Evolutionary conservation across 30 jellyfish, hydroid and myxozoan genomes (phyloP), one percentile per base, ranked within the genome.

Genomic region (Turritopsis dohrnii): DNA sequence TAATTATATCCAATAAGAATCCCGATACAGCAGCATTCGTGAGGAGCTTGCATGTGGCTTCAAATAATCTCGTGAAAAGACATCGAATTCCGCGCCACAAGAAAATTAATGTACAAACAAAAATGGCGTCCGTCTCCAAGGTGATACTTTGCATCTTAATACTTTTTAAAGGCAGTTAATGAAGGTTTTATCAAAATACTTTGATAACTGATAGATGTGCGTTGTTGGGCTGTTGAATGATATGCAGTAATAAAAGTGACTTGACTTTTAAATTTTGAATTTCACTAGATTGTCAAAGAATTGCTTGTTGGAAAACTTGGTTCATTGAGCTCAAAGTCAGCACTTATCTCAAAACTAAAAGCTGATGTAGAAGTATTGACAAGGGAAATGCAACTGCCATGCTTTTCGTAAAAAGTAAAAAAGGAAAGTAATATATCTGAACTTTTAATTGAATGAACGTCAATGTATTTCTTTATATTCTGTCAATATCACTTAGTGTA

Each of bases 61-160:
- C 87, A n/a, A 69, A 54, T 41, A 69, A 65, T 0, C 60, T 69
- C 4, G 71, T 25, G 76, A 80, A 80, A 53, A 27, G 87, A n/a
- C 87, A 80, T 54, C 25, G 79, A 3, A 80, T 80, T 8, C 87
- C 87, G 27, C 28, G 65, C 18, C 23, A 65, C 5, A 21, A 65
- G 66, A 80, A 19, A 18, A 69, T 41, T 9, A 28, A 28, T 21
- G 54, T 80, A 21, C 29, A 28, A 0, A 22, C 80, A 18, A 80
- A 80, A 28, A 21, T 80, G 76, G 71, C 65, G 7, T 54, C 87
- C 0, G 87, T 69, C 16, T 19, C 87, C 8, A 27, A 53, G 87
- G 87, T 80, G n/a, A 21, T 16, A n/a, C n/a, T n/a, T n/a, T n/a
- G n/a, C n/a, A n/a, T n/a, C n/a, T n/a, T n/a, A n/a, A n/a, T n/a